Percentiles rank a stretch among this genome's conserved stretches.
Evolutionary conservation across 2,888 invertebrate genomes (phyloP).

Genomic region (Aleiodes leptofemur): DNA sequence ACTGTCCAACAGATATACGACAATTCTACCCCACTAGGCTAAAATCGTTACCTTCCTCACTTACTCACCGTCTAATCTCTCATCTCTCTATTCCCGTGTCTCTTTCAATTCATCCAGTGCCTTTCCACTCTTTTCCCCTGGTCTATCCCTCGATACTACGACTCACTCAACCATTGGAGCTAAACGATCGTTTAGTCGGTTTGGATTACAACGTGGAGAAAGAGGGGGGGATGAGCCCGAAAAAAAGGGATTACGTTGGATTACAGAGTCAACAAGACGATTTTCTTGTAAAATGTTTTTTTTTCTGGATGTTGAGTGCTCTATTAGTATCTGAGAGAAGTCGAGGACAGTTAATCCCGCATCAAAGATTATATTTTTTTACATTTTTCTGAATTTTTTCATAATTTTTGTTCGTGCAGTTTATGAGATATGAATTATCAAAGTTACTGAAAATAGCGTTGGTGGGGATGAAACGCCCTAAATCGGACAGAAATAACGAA

Average conservation of each 20-base stretch:
- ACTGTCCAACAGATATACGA: conserved; percentile 64
- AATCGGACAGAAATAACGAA: too few relatives aligned
- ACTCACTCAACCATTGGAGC: conserved; percentile 27
- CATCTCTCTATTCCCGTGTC: conserved; percentile 42
- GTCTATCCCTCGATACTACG: conserved; percentile 30
- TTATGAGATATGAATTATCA: too few relatives aligned
- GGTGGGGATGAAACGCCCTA: too few relatives aligned
- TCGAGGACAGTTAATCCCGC: too few relatives aligned
- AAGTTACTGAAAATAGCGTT: too few relatives aligned
- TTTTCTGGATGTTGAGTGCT: neutral
- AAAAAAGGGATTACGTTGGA: conserved; percentile 20
- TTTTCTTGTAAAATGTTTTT: neutral
- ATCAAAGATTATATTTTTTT: too few relatives aligned
- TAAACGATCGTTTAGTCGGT: conserved; percentile 28
- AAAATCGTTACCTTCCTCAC: conserved; percentile 15
- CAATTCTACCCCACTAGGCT: conserved; percentile 50
- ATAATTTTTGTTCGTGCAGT: too few relatives aligned
- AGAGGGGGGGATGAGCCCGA: too few relatives aligned
- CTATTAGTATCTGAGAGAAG: too few relatives aligned
- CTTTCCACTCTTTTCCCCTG: conserved; percentile 11
- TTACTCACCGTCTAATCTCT: conserved; percentile 37
- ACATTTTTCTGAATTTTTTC: too few relatives aligned
- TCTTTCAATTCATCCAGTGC: conserved; percentile 31
- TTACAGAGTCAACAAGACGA: conserved; percentile 21
- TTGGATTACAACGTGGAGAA: neutral